Conservation (phyloP, 1,140 invertebrate species). For the Metopolophium dirhodum region DNA sequence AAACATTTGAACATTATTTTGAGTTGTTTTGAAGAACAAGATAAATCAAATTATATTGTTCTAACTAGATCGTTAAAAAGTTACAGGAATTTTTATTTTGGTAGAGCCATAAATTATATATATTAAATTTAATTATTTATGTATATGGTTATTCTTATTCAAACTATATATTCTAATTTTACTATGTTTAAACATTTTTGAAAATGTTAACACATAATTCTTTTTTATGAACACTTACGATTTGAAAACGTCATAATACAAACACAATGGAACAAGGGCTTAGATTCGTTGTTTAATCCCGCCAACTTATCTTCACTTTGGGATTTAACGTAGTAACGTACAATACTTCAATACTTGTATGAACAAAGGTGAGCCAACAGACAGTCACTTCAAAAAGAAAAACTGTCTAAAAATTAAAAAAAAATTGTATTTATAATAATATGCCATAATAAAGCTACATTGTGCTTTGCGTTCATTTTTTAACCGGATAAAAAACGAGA, state of each 20-base stretch:
- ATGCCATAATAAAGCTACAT: neutral
- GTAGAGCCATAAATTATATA: too few relatives aligned
- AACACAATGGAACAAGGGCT: neutral
- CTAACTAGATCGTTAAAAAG: too few relatives aligned
- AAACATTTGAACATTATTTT: too few relatives aligned
- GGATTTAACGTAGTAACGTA: neutral
- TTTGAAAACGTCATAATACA: neutral
- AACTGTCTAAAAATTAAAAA: neutral
- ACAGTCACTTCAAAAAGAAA: neutral
- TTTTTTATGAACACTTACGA: neutral
- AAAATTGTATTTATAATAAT: neutral
- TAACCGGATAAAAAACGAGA: neutral
- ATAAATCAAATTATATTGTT: too few relatives aligned
- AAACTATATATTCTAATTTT: too few relatives aligned
- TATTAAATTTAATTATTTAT: too few relatives aligned
- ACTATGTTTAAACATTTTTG: too few relatives aligned
- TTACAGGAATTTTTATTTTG: too few relatives aligned
- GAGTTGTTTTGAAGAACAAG: too few relatives aligned
- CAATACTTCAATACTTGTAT: neutral
- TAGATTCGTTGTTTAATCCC: neutral
- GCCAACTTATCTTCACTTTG: neutral
- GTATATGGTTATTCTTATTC: too few relatives aligned
- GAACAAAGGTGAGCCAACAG: neutral
- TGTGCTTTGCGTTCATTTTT: neutral
- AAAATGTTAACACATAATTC: neutral